These are phyloP conservation scores for Delphinapterus leucas DNA, from an alignment of 2,113 vertebrate species.

Conservation along the genomic window DNA sequence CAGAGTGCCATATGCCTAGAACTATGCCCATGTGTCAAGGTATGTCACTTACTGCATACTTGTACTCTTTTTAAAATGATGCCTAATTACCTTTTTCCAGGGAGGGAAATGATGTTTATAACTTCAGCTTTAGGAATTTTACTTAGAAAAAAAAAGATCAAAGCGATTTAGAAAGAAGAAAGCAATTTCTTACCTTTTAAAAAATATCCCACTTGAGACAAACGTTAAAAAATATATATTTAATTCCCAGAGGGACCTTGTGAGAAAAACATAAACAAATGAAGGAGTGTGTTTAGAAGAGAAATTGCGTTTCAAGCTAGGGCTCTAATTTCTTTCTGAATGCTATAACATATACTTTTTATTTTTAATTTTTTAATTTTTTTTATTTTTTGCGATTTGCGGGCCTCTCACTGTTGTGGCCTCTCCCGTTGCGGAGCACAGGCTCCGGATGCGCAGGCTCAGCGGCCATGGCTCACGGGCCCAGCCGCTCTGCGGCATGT, in stretches of 20 bases:
- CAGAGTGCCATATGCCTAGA: background rate
- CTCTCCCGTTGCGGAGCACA: no score
- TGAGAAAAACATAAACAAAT: constrained; percentile 27
- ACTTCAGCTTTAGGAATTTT: background rate
- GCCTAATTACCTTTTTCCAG: constrained; percentile 24
- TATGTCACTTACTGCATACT: background rate
- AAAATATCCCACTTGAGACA: constrained; percentile 8
- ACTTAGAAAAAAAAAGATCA: background rate
- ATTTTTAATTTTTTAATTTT: no score
- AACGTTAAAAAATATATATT: constrained; percentile 20
- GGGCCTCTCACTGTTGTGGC: no score
- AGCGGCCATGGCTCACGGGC: no score
- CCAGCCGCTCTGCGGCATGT: no score
- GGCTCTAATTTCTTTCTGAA: background rate
- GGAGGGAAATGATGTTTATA: constrained; percentile 35
- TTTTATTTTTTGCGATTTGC: no score
- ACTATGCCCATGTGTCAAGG: background rate
- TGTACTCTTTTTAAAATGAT: background rate
- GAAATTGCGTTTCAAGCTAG: background rate
- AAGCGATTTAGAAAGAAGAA: constrained; percentile 5
- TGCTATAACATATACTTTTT: background rate
- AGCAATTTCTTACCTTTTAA: background rate
- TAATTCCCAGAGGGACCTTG: constrained; percentile 6
- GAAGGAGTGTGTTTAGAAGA: background rate
- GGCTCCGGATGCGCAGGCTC: no score